A percentile compares a stretch with the other conserved stretches of the same genome.
Evolutionary conservation across 2,888 invertebrate genomes (phyloP).

Genomic region (Ecliptopera silaceata): DNA sequence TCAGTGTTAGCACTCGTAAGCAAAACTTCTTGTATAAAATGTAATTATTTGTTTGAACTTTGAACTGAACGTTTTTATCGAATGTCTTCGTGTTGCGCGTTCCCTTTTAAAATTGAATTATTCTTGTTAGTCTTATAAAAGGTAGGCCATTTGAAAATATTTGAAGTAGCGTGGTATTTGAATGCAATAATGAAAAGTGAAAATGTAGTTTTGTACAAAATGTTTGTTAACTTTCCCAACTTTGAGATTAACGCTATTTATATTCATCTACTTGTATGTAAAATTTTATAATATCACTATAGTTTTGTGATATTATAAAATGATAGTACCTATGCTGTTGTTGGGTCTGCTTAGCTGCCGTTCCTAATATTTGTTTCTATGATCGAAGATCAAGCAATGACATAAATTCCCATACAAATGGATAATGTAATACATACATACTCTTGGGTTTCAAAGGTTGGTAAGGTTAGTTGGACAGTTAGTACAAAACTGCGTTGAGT

Average conservation of each 20-base stretch:
- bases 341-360: neutral
- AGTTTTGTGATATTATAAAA: neutral
- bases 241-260: conserved; percentile 7
- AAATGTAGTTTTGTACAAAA: conserved; percentile 51
- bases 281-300: neutral
- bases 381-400: neutral
- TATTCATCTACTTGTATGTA: neutral
- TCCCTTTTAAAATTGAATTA: conserved; percentile 56
- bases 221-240: conserved; percentile 10
- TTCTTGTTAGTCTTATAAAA: conserved; percentile 54
- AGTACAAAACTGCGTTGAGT: conserved; percentile 36
- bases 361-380: neutral
- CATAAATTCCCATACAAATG: neutral
- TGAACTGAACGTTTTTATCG: conserved; percentile 45
- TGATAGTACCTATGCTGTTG: neutral
- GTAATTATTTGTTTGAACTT: conserved; percentile 46
- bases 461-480: conserved; percentile 15
- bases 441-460: neutral
- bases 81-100: conserved; percentile 59
- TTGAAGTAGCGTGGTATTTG: conserved; percentile 72
- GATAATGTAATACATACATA: neutral
- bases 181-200: conserved; percentile 71
- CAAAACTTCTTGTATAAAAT: conserved; percentile 41
- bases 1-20: conserved; percentile 37
- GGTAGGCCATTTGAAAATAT: conserved; percentile 74